These are phyloP conservation scores for Leontocebus nigricollis DNA, from an alignment of 2,797 vertebrate species.

Conservation along the genomic window DNA sequence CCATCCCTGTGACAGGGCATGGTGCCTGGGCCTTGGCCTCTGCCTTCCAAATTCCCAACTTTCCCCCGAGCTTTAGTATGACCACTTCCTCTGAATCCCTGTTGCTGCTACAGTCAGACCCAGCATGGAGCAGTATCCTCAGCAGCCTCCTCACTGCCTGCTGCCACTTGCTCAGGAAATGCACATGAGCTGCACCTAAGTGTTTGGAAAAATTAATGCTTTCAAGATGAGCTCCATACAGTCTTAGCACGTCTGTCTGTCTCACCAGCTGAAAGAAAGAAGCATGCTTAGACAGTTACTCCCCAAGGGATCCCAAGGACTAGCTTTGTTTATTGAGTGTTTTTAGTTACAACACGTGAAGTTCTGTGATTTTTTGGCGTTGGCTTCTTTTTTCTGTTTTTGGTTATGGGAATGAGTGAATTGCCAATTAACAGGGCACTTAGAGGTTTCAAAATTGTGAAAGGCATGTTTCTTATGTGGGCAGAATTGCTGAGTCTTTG, in stretches of 20 bases:
- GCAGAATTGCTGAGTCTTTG: not conserved
- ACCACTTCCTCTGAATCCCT: not conserved
- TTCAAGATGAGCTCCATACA: constrained; percentile 83
- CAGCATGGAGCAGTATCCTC: not conserved
- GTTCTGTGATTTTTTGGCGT: constrained; percentile 65
- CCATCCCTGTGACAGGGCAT: not conserved
- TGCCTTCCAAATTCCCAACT: not conserved
- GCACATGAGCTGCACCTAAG: constrained; percentile 47
- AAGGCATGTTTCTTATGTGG: not conserved
- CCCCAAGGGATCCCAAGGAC: constrained; percentile 63
- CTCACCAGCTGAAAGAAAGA: constrained; percentile 77
- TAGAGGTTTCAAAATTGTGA: constrained; percentile 43
- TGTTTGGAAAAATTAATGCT: constrained; percentile 83
- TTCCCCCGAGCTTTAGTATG: not conserved
- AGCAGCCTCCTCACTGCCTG: constrained; percentile 10
- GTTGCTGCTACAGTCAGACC: not conserved
- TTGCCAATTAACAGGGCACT: constrained; percentile 44
- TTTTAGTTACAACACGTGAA: constrained; percentile 79
- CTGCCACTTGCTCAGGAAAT: not conserved
- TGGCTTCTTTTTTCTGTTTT: constrained; percentile 42
- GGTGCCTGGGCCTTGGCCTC: not conserved
- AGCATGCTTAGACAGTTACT: constrained; percentile 79
- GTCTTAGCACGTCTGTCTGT: constrained; percentile 69
- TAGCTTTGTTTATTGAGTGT: constrained; percentile 81
- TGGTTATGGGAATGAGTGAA: constrained; percentile 54